A percentile compares a stretch with the other conserved stretches of the same genome.
Evolutionary conservation across 2,113 vertebrate genomes (phyloP).

Genomic region (Notarius lentiginosus): DNA sequence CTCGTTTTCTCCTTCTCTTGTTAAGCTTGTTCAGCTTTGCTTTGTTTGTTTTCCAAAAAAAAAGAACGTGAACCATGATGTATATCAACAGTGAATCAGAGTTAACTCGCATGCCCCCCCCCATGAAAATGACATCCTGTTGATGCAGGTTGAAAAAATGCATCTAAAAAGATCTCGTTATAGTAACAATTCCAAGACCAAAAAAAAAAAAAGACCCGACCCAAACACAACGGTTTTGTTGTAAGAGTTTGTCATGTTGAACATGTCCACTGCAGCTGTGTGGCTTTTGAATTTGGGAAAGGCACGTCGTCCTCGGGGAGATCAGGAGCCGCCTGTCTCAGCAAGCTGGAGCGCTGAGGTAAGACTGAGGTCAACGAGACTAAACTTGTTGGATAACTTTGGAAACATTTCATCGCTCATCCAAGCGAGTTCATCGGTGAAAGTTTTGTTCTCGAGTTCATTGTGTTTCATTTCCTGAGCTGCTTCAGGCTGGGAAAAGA

Average conservation of each 20-base stretch:
- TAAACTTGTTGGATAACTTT: background rate
- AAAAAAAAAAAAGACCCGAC: background rate
- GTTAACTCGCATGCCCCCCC: background rate
- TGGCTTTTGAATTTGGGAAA: slow-evolving; percentile 9
- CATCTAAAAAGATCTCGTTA: background rate
- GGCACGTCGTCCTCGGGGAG: slow-evolving; percentile 21
- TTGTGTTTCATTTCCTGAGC: background rate
- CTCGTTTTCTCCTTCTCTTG: background rate
- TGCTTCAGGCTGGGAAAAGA: background rate
- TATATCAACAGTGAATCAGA: background rate
- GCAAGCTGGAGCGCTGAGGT: slow-evolving; percentile 28
- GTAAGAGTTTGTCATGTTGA: background rate
- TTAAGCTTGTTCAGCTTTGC: background rate
- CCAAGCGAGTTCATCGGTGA: background rate
- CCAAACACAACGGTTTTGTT: background rate
- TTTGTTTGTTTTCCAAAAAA: background rate
- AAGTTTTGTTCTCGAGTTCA: background rate
- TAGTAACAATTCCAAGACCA: background rate
- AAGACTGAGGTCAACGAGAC: background rate
- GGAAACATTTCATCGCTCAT: background rate
- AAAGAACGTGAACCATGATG: background rate
- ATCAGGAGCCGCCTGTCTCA: slow-evolving; percentile 12
- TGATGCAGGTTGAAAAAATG: background rate
- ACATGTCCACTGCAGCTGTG: background rate
- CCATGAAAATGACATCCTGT: background rate